Conservation (phyloP, 2,888 invertebrate genomes). For the Mactromeris polynyma region DNA sequence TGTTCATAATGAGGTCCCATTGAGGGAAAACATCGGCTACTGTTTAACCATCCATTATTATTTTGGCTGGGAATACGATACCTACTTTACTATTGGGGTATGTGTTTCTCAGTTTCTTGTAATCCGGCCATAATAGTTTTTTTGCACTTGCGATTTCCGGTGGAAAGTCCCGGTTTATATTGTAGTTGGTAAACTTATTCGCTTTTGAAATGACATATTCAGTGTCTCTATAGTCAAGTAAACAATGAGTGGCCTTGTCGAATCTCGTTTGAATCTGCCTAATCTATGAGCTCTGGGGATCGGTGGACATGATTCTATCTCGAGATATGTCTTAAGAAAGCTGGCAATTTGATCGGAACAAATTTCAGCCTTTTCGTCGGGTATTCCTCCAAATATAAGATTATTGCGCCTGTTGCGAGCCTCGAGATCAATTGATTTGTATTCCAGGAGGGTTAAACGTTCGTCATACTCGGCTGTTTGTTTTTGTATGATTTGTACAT, state of each 20-base stretch:
- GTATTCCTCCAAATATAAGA: conserved; percentile 17
- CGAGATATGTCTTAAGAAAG: conserved; percentile 1
- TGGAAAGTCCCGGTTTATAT: conserved; percentile 13
- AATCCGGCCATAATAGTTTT: conserved; percentile 1
- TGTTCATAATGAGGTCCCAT: conserved; percentile 27
- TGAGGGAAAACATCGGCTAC: conserved; percentile 31
- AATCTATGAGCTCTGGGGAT: conserved; percentile 25
- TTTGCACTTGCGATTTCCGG: background rate
- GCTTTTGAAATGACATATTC: conserved; percentile 17
- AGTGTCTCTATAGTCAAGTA: conserved; percentile 11
- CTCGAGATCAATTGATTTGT: conserved; percentile 22
- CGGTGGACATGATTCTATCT: conserved; percentile 15
- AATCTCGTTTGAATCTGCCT: background rate
- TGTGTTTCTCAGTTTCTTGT: background rate
- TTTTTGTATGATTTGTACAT: background rate
- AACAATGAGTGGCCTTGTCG: conserved; percentile 18
- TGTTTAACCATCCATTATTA: conserved; percentile 8
- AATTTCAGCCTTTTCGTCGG: background rate
- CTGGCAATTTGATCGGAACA: background rate
- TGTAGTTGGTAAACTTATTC: conserved; percentile 18
- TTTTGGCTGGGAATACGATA: conserved; percentile 29
- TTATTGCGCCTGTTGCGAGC: conserved; percentile 28
- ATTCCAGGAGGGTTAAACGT: conserved; percentile 24
- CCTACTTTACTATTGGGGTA: no score
- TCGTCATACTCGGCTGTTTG: background rate